Percentiles rank a stretch among this genome's conserved stretches.
Evolutionary conservation across 2,113 vertebrate species (phyloP).

Genomic region (Takifugu flavidus): DNA sequence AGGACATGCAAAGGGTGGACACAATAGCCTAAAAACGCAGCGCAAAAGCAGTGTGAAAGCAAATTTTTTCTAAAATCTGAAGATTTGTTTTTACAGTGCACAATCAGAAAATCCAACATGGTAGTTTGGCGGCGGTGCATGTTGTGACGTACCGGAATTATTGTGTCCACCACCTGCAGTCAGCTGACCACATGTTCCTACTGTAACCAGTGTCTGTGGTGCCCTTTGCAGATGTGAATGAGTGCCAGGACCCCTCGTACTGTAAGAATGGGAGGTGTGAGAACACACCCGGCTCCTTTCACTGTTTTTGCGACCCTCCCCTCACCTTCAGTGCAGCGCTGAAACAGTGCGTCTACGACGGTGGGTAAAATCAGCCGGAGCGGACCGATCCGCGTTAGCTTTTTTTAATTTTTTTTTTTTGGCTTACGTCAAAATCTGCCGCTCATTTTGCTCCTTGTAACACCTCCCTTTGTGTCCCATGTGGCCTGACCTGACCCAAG

Average conservation of each 20-base stretch:
- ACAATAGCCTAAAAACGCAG: constrained; percentile 4
- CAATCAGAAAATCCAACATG: not conserved
- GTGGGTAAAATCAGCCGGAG: constrained; percentile 73
- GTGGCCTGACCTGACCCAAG: constrained; percentile 29
- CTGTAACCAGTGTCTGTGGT: constrained; percentile 77
- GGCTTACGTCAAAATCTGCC: constrained; percentile 50
- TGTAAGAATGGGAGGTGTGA: constrained; percentile 87
- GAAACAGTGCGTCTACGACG: constrained; percentile 82
- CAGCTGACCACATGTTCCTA: constrained; percentile 62
- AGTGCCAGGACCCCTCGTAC: constrained; percentile 85
- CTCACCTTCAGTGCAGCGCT: constrained; percentile 83
- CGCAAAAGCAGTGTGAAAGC: too few relatives aligned
- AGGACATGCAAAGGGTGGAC: constrained; percentile 10
- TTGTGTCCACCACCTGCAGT: constrained; percentile 35
- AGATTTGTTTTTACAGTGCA: too few relatives aligned
- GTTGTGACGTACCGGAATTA: constrained; percentile 12
- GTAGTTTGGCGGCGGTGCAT: constrained; percentile 17
- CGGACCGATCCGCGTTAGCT: constrained; percentile 42
- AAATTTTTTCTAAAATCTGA: too few relatives aligned
- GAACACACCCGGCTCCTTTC: constrained; percentile 87
- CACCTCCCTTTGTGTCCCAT: constrained; percentile 41
- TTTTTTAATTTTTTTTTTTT: constrained; percentile 3
- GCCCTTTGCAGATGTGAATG: constrained; percentile 85
- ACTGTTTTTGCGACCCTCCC: constrained; percentile 84
- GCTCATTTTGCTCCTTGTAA: constrained; percentile 45